phyloP scores from a whole-genome alignment of 2,888 invertebrate genomes.

The Litoditis marina region DNA sequence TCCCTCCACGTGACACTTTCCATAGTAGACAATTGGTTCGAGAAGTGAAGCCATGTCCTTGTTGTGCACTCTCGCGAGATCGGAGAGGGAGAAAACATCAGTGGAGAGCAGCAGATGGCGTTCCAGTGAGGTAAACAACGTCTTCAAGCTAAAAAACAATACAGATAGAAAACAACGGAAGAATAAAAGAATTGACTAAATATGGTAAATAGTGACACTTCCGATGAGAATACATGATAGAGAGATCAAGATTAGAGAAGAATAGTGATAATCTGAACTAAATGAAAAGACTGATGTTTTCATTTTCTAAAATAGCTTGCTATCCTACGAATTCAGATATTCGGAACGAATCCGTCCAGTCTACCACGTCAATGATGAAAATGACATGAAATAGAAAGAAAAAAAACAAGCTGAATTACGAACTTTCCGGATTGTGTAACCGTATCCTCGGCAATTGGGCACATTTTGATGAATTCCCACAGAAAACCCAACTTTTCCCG shows the following conservation, averaged over 20 bases:
- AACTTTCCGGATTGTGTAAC: conserved; percentile 37
- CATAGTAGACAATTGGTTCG: conserved; percentile 41
- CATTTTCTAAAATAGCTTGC: too few species aligned
- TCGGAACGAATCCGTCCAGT: too few species aligned
- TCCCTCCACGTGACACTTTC: conserved; percentile 20
- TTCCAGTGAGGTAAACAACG: conserved; percentile 52
- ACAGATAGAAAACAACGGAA: background rate
- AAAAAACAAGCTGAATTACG: too few species aligned
- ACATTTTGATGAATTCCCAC: conserved; percentile 63
- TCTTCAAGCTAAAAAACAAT: conserved; percentile 41
- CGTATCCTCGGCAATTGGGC: conserved; percentile 69
- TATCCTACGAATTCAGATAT: too few species aligned
- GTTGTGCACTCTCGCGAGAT: conserved; percentile 50
- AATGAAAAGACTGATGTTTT: too few species aligned
- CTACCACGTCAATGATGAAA: too few species aligned
- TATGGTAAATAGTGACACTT: too few species aligned
- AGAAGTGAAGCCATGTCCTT: conserved; percentile 41
- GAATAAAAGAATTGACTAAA: background rate
- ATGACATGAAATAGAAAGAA: too few species aligned
- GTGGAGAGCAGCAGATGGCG: conserved; percentile 42
- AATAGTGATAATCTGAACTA: too few species aligned
- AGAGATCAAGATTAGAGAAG: too few species aligned
- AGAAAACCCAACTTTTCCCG: conserved; percentile 73
- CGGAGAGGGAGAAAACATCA: conserved; percentile 54
- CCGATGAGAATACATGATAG: too few species aligned